Percentiles rank a stretch among this genome's conserved stretches.
phyloP scores from a whole-genome alignment of 2,888 invertebrate species.

The Stomorhina lunata region DNA sequence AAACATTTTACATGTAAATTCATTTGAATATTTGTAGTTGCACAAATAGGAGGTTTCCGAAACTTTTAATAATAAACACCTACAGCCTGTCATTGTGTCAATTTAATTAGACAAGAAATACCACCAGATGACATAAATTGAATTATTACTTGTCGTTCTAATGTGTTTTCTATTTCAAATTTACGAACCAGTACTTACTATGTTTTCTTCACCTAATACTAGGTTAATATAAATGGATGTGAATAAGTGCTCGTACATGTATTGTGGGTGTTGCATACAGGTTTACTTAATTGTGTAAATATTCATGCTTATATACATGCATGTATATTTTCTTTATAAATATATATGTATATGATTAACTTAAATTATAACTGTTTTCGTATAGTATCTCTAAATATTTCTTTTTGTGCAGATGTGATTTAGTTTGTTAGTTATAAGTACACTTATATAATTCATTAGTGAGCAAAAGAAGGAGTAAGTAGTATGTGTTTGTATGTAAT shows the following conservation, averaged over 20 bases:
- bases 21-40: too few relatives aligned
- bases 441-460: too few relatives aligned
- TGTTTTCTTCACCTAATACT: too few relatives aligned
- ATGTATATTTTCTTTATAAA: too few relatives aligned
- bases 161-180: not conserved
- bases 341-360: not conserved
- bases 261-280: not conserved
- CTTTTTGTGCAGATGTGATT: too few relatives aligned
- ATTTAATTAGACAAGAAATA: conserved; percentile 76
- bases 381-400: too few relatives aligned
- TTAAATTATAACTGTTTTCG: too few relatives aligned
- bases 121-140: conserved; percentile 73
- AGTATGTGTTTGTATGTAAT: too few relatives aligned
- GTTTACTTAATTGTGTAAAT: conserved; percentile 16
- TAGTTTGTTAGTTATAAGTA: too few relatives aligned
- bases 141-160: conserved; percentile 73
- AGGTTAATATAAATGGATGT: too few relatives aligned
- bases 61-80: conserved; percentile 72
- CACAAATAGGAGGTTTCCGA: not conserved
- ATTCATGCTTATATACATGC: not conserved
- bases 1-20: too few relatives aligned
- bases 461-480: too few relatives aligned
- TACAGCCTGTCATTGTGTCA: conserved; percentile 76
- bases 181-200: not conserved
- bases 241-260: not conserved